A percentile compares a stretch with the other conserved stretches of the same genome.
phyloP scores from a whole-genome alignment of 2,113 vertebrate genomes.

The Leucopsar rothschildi region DNA sequence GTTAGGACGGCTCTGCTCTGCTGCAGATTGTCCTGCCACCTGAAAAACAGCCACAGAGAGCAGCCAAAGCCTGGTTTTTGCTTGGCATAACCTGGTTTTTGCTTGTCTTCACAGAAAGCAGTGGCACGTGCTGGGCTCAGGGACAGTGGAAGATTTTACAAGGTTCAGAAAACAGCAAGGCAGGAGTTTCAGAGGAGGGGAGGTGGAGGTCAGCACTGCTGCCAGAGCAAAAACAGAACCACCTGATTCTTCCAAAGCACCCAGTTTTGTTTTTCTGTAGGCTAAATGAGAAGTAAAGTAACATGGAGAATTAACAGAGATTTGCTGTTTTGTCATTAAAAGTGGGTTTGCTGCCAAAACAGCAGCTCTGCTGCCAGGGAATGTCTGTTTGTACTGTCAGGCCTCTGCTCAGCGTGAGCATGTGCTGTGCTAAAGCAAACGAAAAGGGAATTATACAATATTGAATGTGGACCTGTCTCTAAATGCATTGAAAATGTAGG shows the following conservation, averaged over 20 bases:
- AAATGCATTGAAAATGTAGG: slow-evolving; percentile 61
- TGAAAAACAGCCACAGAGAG: not conserved
- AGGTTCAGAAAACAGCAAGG: not conserved
- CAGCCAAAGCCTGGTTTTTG: not conserved
- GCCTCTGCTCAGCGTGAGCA: not conserved
- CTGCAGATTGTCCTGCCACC: not conserved
- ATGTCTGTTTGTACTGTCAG: not conserved
- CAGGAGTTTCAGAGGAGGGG: not conserved
- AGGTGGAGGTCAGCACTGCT: not conserved
- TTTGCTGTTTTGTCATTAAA: not conserved
- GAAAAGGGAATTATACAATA: slow-evolving; percentile 49
- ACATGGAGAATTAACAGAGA: not conserved
- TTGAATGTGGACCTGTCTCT: slow-evolving; percentile 55
- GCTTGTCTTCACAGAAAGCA: not conserved
- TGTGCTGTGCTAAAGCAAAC: slow-evolving; percentile 39
- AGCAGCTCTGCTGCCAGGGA: not conserved
- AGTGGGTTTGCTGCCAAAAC: not conserved
- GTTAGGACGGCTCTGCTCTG: not conserved
- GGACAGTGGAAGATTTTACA: not conserved
- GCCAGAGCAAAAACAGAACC: not conserved
- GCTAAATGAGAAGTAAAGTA: not conserved
- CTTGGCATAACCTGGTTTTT: not conserved
- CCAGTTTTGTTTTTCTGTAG: not conserved
- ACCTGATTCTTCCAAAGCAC: not conserved
- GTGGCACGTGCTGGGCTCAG: fast-evolving